A percentile compares a stretch with the other conserved stretches of the same genome.
phyloP scores from a whole-genome alignment of 2,113 vertebrate genomes.

The rat (Rattus norvegicus) region GRCr8 NC_086035.1:19110001-19110500 shows the following conservation, averaged over 20 bases:
- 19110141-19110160: not conserved
- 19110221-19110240: not conserved
- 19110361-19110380: not conserved
- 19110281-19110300: not conserved
- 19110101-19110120: not conserved
- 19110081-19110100: not conserved
- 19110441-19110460: not conserved
- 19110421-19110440: not conserved
- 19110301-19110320: not conserved
- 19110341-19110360: constrained; percentile 20
- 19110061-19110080: not conserved
- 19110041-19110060: not conserved
- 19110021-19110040: constrained; percentile 16
- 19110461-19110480: not conserved
- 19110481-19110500: not conserved
- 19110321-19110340: not conserved
- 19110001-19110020: not conserved
- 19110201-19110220: not conserved
- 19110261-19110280: not conserved
- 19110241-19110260: not conserved
- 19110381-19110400: not conserved
- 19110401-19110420: not conserved
- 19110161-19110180: not conserved
- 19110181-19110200: not conserved
- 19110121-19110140: not conserved